A percentile compares a stretch with the other conserved stretches of the same genome.
phyloP scores from a whole-genome alignment of 1,140 invertebrate genomes.

The Grapholita molesta region DNA sequence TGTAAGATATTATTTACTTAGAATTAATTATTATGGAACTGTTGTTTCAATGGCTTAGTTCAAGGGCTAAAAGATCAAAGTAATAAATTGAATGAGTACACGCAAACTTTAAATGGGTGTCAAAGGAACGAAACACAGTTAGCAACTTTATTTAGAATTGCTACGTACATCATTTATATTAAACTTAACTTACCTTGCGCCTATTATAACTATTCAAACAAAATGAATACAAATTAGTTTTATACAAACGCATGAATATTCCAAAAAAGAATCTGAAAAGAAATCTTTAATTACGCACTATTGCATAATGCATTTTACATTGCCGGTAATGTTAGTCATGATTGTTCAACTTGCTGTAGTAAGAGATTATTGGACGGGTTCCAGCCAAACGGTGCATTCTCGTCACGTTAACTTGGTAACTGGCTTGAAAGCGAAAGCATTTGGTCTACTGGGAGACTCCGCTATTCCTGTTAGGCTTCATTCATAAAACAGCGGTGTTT shows the following conservation, averaged over 20 bases:
- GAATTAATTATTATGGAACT: not conserved
- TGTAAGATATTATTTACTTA: not conserved
- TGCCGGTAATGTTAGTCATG: not conserved
- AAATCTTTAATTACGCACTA: not conserved
- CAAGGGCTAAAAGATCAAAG: not conserved
- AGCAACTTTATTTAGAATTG: not conserved
- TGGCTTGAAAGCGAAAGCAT: slow-evolving; percentile 5
- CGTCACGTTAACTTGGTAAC: slow-evolving; percentile 3
- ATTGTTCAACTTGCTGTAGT: not conserved
- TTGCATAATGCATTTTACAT: not conserved
- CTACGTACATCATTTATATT: not conserved
- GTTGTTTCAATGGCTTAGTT: not conserved
- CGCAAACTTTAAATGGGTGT: not conserved
- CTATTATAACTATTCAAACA: not conserved
- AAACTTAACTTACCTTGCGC: not conserved
- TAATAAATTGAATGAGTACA: not conserved
- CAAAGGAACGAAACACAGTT: not conserved
- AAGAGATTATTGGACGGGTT: not conserved
- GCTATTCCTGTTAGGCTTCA: slow-evolving; percentile 4
- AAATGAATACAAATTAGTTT: not conserved
- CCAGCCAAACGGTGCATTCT: not conserved
- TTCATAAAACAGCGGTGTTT: slow-evolving; percentile 5
- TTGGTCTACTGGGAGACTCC: not conserved
- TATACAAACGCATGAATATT: slow-evolving; percentile 6
- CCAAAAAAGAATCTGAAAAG: not conserved